Evolutionary conservation across 2,797 vertebrate species (phyloP).

Genomic region (Coregonus sp.): DNA sequence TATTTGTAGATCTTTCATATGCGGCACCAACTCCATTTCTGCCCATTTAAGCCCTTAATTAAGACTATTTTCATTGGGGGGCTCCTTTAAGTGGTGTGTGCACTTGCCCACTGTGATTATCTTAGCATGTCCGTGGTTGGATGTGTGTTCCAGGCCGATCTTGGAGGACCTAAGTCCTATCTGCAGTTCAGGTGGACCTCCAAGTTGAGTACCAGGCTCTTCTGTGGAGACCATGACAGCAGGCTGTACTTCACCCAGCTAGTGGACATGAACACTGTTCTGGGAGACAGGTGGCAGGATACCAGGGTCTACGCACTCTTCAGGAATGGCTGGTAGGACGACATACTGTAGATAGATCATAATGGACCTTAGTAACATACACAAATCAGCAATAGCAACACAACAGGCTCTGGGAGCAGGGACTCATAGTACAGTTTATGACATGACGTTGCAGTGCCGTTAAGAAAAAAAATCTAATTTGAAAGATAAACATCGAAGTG

Average conservation of each 20-base stretch:
- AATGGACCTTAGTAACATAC: background rate
- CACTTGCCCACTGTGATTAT: background rate
- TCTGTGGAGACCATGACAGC: conserved; percentile 56
- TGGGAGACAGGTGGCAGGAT: conserved; percentile 43
- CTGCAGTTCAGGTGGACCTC: conserved; percentile 75
- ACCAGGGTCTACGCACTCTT: conserved; percentile 75
- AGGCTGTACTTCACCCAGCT: conserved; percentile 61
- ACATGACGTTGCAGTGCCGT: background rate
- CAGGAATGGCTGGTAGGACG: conserved; percentile 71
- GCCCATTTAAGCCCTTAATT: too few relatives aligned
- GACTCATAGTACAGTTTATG: background rate
- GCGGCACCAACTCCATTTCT: background rate
- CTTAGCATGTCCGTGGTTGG: background rate
- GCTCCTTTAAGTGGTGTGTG: background rate
- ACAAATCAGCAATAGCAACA: background rate
- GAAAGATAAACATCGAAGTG: too few relatives aligned
- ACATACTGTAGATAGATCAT: background rate
- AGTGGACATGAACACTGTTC: conserved; percentile 58
- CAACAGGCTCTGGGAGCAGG: background rate
- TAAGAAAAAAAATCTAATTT: too few relatives aligned
- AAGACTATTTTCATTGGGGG: too few relatives aligned
- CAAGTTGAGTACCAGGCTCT: conserved; percentile 67
- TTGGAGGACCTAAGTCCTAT: conserved; percentile 60
- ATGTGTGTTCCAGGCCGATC: conserved; percentile 58
- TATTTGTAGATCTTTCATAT: background rate